Conservation (phyloP, 2,888 invertebrate species). For the Synanthedon andrenaeformis region DNA sequence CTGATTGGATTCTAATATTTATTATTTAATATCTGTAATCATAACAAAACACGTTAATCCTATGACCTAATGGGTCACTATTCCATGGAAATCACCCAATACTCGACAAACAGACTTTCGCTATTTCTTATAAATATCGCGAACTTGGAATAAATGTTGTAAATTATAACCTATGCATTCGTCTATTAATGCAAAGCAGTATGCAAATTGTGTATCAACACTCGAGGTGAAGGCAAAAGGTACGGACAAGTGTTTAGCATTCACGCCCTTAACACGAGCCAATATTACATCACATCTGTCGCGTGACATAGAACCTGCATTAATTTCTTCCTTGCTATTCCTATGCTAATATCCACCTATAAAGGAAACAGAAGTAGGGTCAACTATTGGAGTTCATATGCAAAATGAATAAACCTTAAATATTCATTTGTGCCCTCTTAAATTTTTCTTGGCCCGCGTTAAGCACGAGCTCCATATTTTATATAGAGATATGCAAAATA, state of each 20-base stretch:
- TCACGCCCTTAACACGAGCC: slow-evolving; percentile 13
- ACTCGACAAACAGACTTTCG: too few species aligned
- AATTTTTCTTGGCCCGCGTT: background rate
- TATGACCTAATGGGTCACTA: too few species aligned
- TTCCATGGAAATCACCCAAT: too few species aligned
- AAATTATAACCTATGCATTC: background rate
- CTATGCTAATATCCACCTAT: background rate
- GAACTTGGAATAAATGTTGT: too few species aligned
- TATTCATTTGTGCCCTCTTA: background rate
- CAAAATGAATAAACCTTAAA: background rate
- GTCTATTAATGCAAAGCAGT: background rate
- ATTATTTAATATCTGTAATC: too few species aligned
- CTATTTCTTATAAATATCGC: too few species aligned
- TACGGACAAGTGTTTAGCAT: slow-evolving; percentile 16
- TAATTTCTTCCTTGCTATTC: background rate
- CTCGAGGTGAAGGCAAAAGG: background rate
- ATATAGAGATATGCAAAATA: slow-evolving; percentile 14
- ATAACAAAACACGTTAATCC: too few species aligned
- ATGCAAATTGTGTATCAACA: slow-evolving; percentile 4
- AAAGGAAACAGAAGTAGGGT: background rate
- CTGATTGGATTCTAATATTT: too few species aligned
- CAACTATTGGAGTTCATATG: background rate
- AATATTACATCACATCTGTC: slow-evolving; percentile 8
- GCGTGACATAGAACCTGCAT: slow-evolving; percentile 3
- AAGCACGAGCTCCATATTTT: slow-evolving; percentile 11